These are phyloP conservation scores for Muscicapa adusta DNA, from an alignment of 2,113 vertebrate genomes.

Conservation along the genomic window DNA sequence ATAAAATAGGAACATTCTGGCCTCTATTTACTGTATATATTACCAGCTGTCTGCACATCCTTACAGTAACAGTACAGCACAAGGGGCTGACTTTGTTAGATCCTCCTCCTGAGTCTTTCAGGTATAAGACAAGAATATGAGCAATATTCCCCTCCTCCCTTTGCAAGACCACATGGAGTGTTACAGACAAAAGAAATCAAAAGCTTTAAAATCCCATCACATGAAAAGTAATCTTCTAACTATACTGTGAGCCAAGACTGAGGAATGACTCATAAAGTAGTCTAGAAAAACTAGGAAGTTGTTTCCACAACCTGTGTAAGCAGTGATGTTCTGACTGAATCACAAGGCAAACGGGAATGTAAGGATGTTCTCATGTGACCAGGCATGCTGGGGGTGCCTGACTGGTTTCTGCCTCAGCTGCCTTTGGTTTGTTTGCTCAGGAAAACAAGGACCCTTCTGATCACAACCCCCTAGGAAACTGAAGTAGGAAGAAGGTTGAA, in stretches of 20 bases:
- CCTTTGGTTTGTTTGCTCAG: neutral
- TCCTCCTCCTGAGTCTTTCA: neutral
- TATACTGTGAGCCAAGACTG: neutral
- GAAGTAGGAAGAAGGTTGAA: neutral
- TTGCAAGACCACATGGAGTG: neutral
- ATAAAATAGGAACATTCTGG: neutral
- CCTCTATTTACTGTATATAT: neutral
- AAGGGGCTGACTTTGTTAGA: neutral
- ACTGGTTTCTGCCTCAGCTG: neutral
- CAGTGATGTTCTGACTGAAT: neutral
- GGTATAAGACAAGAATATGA: neutral
- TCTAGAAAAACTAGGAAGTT: neutral
- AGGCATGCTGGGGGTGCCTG: neutral
- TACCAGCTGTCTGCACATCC: neutral
- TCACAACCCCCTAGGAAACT: accelerated
- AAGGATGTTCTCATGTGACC: neutral
- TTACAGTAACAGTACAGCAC: neutral
- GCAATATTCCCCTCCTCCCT: neutral
- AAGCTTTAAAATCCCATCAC: neutral
- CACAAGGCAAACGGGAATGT: neutral
- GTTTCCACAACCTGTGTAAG: neutral
- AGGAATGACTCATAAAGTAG: neutral
- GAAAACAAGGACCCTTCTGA: neutral
- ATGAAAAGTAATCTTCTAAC: neutral
- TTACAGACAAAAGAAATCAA: neutral